Evolutionary conservation across 2,113 vertebrate genomes (phyloP).

Genomic region (Bujurquina vittata): DNA sequence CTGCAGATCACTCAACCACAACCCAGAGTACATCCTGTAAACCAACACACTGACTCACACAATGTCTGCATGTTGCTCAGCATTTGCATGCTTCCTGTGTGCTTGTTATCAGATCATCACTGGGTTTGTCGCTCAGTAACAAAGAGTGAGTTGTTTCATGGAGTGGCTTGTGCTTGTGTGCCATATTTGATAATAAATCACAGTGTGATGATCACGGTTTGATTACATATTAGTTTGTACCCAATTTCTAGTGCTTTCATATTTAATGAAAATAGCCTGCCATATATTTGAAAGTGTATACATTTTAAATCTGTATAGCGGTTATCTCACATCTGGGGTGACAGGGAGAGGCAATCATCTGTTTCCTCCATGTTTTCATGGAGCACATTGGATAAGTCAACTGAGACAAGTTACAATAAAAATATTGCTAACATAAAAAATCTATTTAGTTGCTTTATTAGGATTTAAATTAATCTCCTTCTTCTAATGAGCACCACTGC

Average conservation of each 20-base stretch:
- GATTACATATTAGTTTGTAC: too few relatives aligned
- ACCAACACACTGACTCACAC: not conserved
- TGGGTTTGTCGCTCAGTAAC: too few relatives aligned
- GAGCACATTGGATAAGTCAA: not conserved
- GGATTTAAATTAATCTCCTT: too few relatives aligned
- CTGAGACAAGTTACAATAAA: not conserved
- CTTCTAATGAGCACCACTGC: not conserved
- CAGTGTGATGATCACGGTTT: too few relatives aligned
- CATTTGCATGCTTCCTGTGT: not conserved
- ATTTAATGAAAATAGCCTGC: not conserved
- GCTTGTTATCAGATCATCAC: not conserved
- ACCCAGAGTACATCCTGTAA: not conserved
- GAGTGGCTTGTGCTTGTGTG: too few relatives aligned
- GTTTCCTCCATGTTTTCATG: not conserved
- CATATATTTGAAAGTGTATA: not conserved
- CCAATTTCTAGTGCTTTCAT: not conserved
- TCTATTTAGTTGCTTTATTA: not conserved
- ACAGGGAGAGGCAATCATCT: too few relatives aligned
- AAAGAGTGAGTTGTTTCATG: too few relatives aligned
- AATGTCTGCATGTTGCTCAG: not conserved
- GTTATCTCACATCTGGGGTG: not conserved
- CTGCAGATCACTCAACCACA: not conserved
- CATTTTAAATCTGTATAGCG: too few relatives aligned
- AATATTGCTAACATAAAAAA: not conserved
- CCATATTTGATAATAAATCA: too few relatives aligned